Conservation (phyloP, 2,113 vertebrate species). For the Gracilinanus agilis region DNA sequence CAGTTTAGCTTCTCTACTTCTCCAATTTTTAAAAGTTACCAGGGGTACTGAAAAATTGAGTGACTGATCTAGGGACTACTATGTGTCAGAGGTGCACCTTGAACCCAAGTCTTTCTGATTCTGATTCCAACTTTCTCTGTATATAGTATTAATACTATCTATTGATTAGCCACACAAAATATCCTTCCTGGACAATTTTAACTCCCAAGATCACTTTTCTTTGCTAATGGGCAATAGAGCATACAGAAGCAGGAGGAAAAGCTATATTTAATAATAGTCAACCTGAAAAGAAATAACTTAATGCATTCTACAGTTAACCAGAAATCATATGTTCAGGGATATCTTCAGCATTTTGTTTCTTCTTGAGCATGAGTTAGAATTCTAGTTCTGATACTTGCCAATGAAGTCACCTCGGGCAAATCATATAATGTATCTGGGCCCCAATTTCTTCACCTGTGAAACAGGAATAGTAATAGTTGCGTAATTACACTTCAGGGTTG, state of each 20-base stretch:
- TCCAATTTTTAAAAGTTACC: not conserved
- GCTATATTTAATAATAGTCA: slow-evolving; percentile 16
- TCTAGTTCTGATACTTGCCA: too few relatives aligned
- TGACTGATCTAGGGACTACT: not conserved
- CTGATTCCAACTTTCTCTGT: not conserved
- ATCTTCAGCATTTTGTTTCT: not conserved
- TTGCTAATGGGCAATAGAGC: not conserved
- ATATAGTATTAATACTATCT: not conserved
- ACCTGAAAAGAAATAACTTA: not conserved
- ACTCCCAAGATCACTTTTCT: not conserved
- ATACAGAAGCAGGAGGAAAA: not conserved
- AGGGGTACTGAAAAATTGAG: not conserved
- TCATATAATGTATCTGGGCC: not conserved
- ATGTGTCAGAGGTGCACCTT: not conserved
- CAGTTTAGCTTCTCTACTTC: not conserved
- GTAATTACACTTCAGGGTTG: not conserved
- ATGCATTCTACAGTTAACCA: slow-evolving; percentile 10
- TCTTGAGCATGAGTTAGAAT: not conserved
- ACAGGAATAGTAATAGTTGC: not conserved
- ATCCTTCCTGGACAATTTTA: slow-evolving; percentile 4
- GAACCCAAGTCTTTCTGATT: too few relatives aligned
- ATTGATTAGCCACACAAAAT: slow-evolving; percentile 20
- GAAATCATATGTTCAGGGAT: not conserved
- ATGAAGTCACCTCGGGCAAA: not conserved
- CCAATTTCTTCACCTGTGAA: not conserved